These are phyloP conservation scores for Hypotaenidia philippensis DNA, from an alignment of 2,797 vertebrate genomes.

Conservation along the genomic window DNA sequence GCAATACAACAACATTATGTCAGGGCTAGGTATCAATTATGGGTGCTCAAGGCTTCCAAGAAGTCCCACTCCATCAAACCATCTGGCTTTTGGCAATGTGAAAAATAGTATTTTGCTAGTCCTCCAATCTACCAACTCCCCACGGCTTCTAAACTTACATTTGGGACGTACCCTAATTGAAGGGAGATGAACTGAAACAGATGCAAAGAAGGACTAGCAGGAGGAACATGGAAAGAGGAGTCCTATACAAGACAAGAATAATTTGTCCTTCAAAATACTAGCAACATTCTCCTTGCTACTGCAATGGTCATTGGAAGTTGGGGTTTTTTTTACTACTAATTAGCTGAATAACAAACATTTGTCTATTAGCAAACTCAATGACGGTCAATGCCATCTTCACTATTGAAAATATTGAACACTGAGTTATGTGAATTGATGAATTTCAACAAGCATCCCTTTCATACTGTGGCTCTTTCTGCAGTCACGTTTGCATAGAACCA, in stretches of 20 bases:
- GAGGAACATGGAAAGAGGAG: rapidly evolving
- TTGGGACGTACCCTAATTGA: background rate
- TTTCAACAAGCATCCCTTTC: background rate
- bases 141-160: rapidly evolving
- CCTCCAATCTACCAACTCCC: background rate
- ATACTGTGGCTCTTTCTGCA: background rate
- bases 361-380: background rate
- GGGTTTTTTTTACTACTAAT: background rate
- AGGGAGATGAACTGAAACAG: background rate
- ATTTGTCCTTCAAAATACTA: background rate
- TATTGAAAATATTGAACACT: background rate
- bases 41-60: background rate
- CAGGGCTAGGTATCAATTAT: background rate
- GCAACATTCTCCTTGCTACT: background rate
- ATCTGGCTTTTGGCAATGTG: background rate
- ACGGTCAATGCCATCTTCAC: background rate
- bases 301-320: background rate
- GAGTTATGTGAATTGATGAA: background rate
- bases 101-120: background rate
- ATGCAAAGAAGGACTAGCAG: background rate
- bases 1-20: rapidly evolving
- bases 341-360: background rate
- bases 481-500: background rate
- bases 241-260: background rate
- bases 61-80: background rate